A percentile compares a stretch with the other conserved stretches of the same genome.
Evolutionary conservation across 2,888 invertebrate species (phyloP).

Genomic region (Zootermopsis nevadensis): DNA sequence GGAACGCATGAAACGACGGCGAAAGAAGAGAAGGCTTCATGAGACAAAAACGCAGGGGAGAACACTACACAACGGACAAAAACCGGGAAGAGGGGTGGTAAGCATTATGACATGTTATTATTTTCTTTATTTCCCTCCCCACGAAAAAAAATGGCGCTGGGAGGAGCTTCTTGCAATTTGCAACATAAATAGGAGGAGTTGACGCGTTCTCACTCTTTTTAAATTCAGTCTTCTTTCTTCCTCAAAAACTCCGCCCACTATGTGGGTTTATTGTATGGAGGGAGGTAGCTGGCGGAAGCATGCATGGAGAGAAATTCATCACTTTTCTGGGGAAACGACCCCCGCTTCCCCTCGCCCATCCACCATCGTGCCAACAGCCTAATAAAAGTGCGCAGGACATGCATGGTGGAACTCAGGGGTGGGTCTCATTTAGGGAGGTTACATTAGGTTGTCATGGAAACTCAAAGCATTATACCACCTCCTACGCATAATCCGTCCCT

Average conservation of each 20-base stretch:
- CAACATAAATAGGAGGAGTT: constrained; percentile 43
- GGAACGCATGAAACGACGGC: not conserved
- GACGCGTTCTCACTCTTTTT: not conserved
- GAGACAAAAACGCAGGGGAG: not conserved
- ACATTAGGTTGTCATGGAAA: constrained; percentile 1
- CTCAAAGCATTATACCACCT: not conserved
- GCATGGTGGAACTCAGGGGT: constrained; percentile 10
- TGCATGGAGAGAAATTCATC: constrained; percentile 7
- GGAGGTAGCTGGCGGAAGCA: not conserved
- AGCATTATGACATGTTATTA: constrained; percentile 15
- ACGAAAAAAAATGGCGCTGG: constrained; percentile 14
- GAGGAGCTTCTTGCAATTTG: constrained; percentile 33
- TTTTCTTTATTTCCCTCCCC: constrained; percentile 9
- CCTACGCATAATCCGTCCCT: not conserved
- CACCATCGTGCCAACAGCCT: not conserved
- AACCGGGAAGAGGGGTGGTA: not conserved
- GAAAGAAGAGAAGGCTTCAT: not conserved
- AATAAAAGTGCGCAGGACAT: constrained; percentile 7
- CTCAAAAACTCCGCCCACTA: not conserved
- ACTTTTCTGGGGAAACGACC: not conserved
- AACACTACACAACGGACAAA: not conserved
- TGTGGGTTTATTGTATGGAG: not conserved
- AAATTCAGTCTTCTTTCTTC: constrained; percentile 2
- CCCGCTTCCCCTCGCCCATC: not conserved
- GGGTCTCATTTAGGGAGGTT: constrained; percentile 6